Conservation (phyloP, 1,140 invertebrate genomes). For the Drosophila micromelanica region DNA sequence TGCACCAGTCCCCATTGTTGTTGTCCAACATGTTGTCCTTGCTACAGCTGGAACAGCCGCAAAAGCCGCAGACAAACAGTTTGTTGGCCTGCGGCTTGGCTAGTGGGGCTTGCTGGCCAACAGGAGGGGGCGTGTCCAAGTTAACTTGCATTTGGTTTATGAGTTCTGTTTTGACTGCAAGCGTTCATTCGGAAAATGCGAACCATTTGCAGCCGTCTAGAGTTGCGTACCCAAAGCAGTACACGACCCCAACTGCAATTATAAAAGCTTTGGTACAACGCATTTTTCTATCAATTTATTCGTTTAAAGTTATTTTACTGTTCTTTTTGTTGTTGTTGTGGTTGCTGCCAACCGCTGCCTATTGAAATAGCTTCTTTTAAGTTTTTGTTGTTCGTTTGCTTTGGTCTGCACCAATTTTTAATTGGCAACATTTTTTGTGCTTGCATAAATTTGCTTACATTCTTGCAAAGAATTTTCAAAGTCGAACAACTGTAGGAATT, state of each 20-base stretch:
- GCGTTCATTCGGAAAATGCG: slow-evolving; percentile 68
- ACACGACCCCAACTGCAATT: not conserved
- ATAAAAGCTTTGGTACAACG: slow-evolving; percentile 12
- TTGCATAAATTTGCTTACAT: slow-evolving; percentile 25
- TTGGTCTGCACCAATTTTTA: slow-evolving; percentile 46
- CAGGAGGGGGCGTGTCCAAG: slow-evolving; percentile 21
- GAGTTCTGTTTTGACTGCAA: slow-evolving; percentile 70
- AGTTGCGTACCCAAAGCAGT: not conserved
- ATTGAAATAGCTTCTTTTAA: slow-evolving; percentile 28
- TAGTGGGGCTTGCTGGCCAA: not conserved
- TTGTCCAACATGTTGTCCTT: slow-evolving; percentile 31
- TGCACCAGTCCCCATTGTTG: slow-evolving; percentile 12
- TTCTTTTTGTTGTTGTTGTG: slow-evolving; percentile 1
- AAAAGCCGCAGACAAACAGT: slow-evolving; percentile 62
- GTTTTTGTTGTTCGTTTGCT: slow-evolving; percentile 26
- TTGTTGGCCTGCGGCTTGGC: slow-evolving; percentile 27
- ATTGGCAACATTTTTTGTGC: slow-evolving; percentile 50
- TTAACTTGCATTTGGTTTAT: slow-evolving; percentile 71
- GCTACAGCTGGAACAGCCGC: slow-evolving; percentile 40
- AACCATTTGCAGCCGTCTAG: slow-evolving; percentile 27
- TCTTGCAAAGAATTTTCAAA: slow-evolving; percentile 31
- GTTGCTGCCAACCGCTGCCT: not conserved
- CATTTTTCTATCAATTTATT: slow-evolving; percentile 44
- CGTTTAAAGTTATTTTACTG: not conserved
- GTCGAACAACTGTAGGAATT: slow-evolving; percentile 25